phyloP scores from a whole-genome alignment of 2,797 vertebrate species.

The Sebastes matsubarae region DNA sequence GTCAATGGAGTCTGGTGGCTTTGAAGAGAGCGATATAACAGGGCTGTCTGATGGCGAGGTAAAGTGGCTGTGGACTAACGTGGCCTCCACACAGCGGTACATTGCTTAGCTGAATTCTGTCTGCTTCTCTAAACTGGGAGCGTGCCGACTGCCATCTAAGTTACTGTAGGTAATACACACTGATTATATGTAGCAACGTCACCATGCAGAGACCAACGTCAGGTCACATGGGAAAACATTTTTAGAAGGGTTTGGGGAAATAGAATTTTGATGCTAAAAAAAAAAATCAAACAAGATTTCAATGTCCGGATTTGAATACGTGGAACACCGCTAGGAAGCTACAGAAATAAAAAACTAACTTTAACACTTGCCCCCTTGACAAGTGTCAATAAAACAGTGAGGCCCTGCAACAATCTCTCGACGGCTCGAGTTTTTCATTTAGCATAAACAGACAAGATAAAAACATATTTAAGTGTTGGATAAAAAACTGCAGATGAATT shows the following conservation, averaged over 20 bases:
- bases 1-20: background rate
- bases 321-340: background rate
- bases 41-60: too few relatives aligned
- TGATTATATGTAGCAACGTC: background rate
- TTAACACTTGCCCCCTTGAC: background rate
- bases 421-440: slow-evolving; percentile 35
- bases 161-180: background rate
- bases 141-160: background rate
- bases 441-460: slow-evolving; percentile 46
- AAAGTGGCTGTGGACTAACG: background rate
- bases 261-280: background rate
- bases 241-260: background rate
- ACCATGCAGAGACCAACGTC: background rate
- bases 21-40: background rate
- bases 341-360: background rate
- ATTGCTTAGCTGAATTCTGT: background rate
- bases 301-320: background rate
- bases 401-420: slow-evolving; percentile 22
- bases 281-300: too few relatives aligned
- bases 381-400: slow-evolving; percentile 49
- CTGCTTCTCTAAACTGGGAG: background rate
- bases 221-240: background rate
- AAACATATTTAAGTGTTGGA: slow-evolving; percentile 17
- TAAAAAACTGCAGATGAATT: slow-evolving; percentile 24
- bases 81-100: background rate